Evolutionary conservation across 92 coral and sea anemone genomes (phyloP).

Genomic region (Phenganax subtilis): DNA sequence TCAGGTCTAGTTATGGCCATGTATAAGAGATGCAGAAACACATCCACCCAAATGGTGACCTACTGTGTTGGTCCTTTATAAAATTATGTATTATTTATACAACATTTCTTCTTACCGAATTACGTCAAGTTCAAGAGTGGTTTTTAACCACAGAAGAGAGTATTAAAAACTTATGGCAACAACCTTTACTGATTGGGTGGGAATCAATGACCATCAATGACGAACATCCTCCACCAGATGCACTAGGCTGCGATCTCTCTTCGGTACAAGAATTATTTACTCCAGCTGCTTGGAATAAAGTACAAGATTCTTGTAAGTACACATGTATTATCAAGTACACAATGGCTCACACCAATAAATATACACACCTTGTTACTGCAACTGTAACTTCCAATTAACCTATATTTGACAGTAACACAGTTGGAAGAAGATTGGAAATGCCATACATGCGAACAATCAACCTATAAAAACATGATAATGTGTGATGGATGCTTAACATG

Average conservation of each 20-base stretch:
- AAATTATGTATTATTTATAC: background rate
- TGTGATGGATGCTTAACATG: constrained; percentile 22
- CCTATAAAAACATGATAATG: constrained; percentile 13
- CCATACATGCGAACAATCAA: constrained; percentile 25
- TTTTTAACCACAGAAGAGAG: background rate
- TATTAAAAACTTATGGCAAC: background rate
- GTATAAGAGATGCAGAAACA: background rate
- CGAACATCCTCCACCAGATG: constrained; percentile 15
- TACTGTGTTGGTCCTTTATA: background rate
- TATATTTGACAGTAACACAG: background rate
- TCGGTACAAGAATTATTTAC: background rate
- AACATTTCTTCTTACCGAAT: background rate
- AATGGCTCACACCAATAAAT: background rate
- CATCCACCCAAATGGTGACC: background rate
- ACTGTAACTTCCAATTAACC: background rate
- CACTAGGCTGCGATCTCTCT: constrained; percentile 12
- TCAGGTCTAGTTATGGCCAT: no score
- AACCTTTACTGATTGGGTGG: background rate
- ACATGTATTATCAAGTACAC: background rate
- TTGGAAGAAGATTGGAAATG: constrained; percentile 27
- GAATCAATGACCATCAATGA: background rate
- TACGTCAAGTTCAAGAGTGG: background rate
- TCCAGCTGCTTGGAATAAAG: constrained; percentile 4
- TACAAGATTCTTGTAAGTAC: background rate
- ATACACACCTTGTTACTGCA: background rate